Evolutionary conservation across 2,113 vertebrate species (phyloP).

Genomic region (Genyomyrus donnyi): DNA sequence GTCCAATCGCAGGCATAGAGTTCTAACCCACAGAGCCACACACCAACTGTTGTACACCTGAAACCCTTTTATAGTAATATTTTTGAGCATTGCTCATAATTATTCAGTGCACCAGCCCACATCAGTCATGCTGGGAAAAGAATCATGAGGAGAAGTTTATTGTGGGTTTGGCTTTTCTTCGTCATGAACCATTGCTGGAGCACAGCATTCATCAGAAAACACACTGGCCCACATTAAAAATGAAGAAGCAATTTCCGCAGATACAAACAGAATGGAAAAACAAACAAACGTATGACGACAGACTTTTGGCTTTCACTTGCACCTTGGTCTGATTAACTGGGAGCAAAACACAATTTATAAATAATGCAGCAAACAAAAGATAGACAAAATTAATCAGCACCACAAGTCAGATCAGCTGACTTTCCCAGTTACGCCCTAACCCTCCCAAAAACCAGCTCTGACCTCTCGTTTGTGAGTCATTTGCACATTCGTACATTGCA

Average conservation of each 20-base stretch:
- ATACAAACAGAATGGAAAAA: not conserved
- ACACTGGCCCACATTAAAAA: not conserved
- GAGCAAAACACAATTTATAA: not conserved
- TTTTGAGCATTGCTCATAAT: slow-evolving; percentile 15
- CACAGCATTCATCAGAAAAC: not conserved
- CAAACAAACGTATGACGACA: not conserved
- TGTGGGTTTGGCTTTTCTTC: not conserved
- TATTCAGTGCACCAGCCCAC: not conserved
- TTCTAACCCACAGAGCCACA: not conserved
- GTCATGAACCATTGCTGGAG: not conserved
- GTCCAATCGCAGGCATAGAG: not conserved
- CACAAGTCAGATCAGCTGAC: not conserved
- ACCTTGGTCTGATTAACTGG: not conserved
- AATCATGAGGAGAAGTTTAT: not conserved
- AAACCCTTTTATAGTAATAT: not conserved
- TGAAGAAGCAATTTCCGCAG: not conserved
- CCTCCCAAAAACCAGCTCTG: not conserved
- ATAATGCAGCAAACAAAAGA: not conserved
- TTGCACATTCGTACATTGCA: not conserved
- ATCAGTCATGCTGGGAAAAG: not conserved
- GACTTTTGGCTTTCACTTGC: not conserved
- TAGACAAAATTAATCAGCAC: not conserved
- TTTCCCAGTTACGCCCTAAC: not conserved
- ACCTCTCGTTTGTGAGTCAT: not conserved
- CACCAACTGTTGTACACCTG: not conserved